Conservation (phyloP, 2,797 vertebrate species). For the Argentina silus region DNA sequence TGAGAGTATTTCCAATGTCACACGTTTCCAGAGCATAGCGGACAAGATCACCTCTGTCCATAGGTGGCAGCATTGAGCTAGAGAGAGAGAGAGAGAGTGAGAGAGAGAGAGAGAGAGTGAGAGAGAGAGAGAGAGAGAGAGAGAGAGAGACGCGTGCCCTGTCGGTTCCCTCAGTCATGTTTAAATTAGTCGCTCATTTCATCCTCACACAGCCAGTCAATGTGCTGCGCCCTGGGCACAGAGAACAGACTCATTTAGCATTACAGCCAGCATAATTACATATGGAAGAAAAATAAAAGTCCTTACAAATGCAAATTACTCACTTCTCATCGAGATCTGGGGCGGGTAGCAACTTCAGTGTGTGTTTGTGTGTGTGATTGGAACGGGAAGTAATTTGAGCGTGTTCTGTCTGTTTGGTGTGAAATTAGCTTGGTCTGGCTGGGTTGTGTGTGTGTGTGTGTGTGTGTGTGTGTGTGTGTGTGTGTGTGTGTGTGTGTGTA, state of each 20-base stretch:
- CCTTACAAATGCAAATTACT: constrained; percentile 46
- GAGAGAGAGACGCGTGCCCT: background rate
- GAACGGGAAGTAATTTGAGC: no score
- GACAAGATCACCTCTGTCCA: constrained; percentile 8
- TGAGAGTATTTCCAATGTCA: no score
- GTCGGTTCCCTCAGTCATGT: constrained; percentile 16
- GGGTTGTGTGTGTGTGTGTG: background rate
- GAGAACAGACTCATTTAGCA: constrained; percentile 27
- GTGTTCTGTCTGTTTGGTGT: constrained; percentile 6
- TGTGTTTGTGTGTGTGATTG: constrained; percentile 4
- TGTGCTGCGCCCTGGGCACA: background rate
- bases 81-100: background rate
- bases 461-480: no score
- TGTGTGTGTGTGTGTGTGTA: no score
- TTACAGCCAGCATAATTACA: constrained; percentile 43
- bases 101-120: background rate
- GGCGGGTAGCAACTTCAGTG: background rate
- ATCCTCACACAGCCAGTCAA: constrained; percentile 9
- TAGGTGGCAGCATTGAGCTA: constrained; percentile 38
- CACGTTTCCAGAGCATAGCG: background rate
- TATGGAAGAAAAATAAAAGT: constrained; percentile 18
- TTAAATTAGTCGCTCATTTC: constrained; percentile 36
- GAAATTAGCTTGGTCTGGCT: no score
- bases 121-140: background rate
- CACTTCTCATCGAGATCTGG: constrained; percentile 13